Evolutionary conservation across 2,888 invertebrate species (phyloP), one percentile per base, ranked within the genome.

Genomic region (Ecdyonurus torrentis): DNA sequence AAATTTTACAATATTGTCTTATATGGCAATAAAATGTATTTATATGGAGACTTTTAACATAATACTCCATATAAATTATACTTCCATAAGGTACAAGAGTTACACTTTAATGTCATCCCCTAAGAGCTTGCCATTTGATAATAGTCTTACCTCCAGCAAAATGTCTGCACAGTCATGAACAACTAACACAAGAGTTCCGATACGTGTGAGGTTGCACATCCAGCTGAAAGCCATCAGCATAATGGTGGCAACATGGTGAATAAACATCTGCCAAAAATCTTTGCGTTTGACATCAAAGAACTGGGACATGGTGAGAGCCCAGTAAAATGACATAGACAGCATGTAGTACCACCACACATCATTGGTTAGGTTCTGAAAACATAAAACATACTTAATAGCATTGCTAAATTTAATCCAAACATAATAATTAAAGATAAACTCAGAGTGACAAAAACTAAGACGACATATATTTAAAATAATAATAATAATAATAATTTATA

Each of bases 271-370:
- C 89, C 92, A 92, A 76, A 98, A 97, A 77, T 93, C 93, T 76
- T 92, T 92, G 67, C 95, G 83, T 67, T 88, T 88, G 62, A 92
- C 89, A 75, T 98, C 97, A 75, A 91, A 86, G 77, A 95, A 95
- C 76, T 96, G 95, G 20, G 93, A 91, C 66, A 92, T 83, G 66
- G 89, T 87, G 64, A 97, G 79, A 20, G 97, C 89, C 91, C 94
- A 95, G 75, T 98, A 99, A 78, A 97, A 97, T 25, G 91, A 85
- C 74, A 91, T 83, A 59, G 93, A 94, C 67, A 93, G 81, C 87
- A 97, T 94, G 78, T 98, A 99, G 76, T 98, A 94, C 92, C 93
- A 96, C 91, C 94, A 96, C 59, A 94, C 78, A 71, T 91, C 93
- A 67, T 74, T 77, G 15, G 87, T 83, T 22, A 95, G 78, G 52